Evolutionary conservation across 2,888 invertebrate genomes (phyloP).

Genomic region (Plemyria rubiginata): DNA sequence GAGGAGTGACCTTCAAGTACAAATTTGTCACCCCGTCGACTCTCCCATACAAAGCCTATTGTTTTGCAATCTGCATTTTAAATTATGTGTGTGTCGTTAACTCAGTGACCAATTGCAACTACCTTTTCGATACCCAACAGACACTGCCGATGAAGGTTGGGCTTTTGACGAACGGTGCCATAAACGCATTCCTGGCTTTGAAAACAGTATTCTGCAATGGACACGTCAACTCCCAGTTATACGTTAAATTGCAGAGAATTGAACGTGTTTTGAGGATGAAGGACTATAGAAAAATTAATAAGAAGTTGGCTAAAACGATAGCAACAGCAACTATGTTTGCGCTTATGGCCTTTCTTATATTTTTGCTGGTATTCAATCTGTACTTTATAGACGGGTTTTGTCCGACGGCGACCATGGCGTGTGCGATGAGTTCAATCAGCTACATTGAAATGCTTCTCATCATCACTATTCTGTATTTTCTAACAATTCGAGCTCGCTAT

Average conservation of each 20-base stretch:
- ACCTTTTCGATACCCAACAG: conserved; percentile 36
- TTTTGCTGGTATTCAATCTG: conserved; percentile 44
- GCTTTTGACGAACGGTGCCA: conserved; percentile 44
- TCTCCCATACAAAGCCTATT: conserved; percentile 49
- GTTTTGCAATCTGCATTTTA: conserved; percentile 49
- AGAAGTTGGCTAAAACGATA: conserved; percentile 38
- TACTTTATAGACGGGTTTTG: conserved; percentile 47
- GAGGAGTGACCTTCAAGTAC: conserved; percentile 57
- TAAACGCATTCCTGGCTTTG: conserved; percentile 47
- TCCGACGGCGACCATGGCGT: conserved; percentile 40
- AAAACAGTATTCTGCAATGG: conserved; percentile 47
- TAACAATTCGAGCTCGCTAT: conserved; percentile 51
- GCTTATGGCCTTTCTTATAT: conserved; percentile 26
- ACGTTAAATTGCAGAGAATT: conserved; percentile 66
- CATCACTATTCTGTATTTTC: conserved; percentile 49
- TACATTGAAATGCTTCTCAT: conserved; percentile 51
- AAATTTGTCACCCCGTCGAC: conserved; percentile 58
- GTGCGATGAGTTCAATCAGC: conserved; percentile 43
- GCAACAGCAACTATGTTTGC: conserved; percentile 7
- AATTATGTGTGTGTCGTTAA: conserved; percentile 44
- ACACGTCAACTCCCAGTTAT: conserved; percentile 52
- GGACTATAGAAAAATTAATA: conserved; percentile 47
- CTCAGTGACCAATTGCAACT: conserved; percentile 45
- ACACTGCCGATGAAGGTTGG: conserved; percentile 51
- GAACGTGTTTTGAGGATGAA: conserved; percentile 56